A percentile compares a stretch with the other conserved stretches of the same genome.
Evolutionary conservation across 2,113 vertebrate species (phyloP).

Genomic region (Proteles cristata): DNA sequence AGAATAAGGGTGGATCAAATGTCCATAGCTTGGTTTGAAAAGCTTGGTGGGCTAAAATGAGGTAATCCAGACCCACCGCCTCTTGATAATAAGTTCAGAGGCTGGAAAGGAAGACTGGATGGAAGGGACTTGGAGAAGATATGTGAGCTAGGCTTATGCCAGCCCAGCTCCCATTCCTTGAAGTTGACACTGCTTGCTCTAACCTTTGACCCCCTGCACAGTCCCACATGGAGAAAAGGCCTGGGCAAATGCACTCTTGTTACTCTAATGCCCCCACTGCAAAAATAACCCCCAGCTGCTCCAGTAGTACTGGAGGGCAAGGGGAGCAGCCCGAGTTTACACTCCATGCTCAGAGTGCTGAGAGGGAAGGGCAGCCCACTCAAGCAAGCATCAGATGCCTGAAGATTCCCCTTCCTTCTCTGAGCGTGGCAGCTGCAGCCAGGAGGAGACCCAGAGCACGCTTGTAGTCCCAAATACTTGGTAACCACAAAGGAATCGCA

Average conservation of each 20-base stretch:
- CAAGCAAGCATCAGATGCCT: slow-evolving; percentile 62
- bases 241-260: slow-evolving; percentile 57
- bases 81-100: neutral
- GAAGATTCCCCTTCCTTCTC: slow-evolving; percentile 42
- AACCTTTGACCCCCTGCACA: slow-evolving; percentile 45
- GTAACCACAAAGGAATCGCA: slow-evolving; percentile 54
- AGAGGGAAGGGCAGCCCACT: slow-evolving; percentile 72
- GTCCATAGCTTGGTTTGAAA: slow-evolving; percentile 42
- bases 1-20: neutral
- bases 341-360: neutral
- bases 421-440: slow-evolving; percentile 61
- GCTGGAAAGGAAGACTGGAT: neutral
- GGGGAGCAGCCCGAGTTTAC: neutral
- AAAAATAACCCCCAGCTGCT: slow-evolving; percentile 82
- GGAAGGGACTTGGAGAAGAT: neutral
- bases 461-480: neutral
- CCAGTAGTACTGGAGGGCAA: slow-evolving; percentile 2
- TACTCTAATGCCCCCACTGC: slow-evolving; percentile 54
- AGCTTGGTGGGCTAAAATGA: slow-evolving; percentile 14
- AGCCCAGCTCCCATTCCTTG: neutral
- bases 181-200: neutral
- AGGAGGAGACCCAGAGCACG: neutral
- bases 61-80: neutral
- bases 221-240: slow-evolving; percentile 40
- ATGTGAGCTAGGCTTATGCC: neutral